These are phyloP conservation scores for Porites cylindrica DNA, from an alignment of 92 coral and sea anemone genomes.

Conservation along the genomic window DNA sequence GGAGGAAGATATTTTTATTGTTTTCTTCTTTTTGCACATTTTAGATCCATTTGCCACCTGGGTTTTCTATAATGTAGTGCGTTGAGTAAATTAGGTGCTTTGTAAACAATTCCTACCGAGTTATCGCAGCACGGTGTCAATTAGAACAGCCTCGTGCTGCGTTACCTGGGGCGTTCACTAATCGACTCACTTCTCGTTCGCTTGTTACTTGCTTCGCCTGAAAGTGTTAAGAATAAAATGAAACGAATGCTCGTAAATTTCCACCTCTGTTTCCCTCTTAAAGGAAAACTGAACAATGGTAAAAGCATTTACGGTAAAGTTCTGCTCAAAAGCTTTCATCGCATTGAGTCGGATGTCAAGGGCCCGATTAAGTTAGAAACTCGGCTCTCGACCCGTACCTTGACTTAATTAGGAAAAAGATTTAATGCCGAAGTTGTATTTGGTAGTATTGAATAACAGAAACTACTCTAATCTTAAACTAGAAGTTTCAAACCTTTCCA, in stretches of 20 bases:
- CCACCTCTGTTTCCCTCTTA: not conserved
- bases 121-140: not conserved
- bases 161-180: not conserved
- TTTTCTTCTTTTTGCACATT: not conserved
- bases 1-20: not conserved
- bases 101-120: constrained; percentile 12
- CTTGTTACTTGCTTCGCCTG: not conserved
- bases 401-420: too few species aligned
- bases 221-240: not conserved
- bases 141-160: constrained; percentile 2
- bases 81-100: not conserved
- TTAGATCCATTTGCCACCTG: not conserved
- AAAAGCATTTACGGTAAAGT: not conserved
- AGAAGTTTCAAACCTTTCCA: too few species aligned
- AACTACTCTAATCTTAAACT: too few species aligned
- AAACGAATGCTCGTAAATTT: not conserved
- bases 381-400: too few species aligned
- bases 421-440: too few species aligned
- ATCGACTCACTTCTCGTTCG: not conserved
- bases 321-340: not conserved
- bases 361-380: too few species aligned
- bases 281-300: not conserved
- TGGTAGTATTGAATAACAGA: too few species aligned
- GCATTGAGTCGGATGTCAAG: not conserved
- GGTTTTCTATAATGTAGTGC: not conserved